Base-by-base conservation (phyloP, 2,888 invertebrate species). In the Ormyrus rosae region DNA sequence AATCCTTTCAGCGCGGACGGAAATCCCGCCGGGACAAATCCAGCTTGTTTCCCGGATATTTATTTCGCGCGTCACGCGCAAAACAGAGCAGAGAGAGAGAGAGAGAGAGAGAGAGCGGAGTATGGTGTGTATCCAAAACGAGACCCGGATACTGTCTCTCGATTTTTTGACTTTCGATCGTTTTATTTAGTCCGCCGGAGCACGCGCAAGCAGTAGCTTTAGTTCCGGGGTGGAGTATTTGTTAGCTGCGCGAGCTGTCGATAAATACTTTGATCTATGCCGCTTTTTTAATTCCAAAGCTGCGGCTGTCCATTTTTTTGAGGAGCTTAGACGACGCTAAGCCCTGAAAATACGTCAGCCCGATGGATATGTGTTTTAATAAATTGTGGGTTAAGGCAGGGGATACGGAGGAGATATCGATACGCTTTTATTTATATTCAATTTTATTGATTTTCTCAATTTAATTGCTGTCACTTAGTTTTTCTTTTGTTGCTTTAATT, bases 1-100 rank as follows among this genome's bases (percentile, higher is more conserved):
- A 78, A 78, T 72, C 78, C 72, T 72, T 78, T 78, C 61, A 64
- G 56, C 68, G 63, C 34, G 56, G 45, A 63, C 50, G 63, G 56
- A 70, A 77, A 78, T 78, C 78, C 72, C 61, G 45, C 58, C 11
- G 7, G 34, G 70, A 60, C 70, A 80, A 80, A 80, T 78, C 74
- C 80, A 74, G 74, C 73, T 80, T 65, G 58, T 74, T 74, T 70
- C 70, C 68, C 55, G 72, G 67, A 78, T 72, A 72, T 78, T 67
- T 78, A 78, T 72, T 55, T 61, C 48, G 55, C n/a, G 13, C 53
- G 58, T 53, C 46, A 56, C n/a, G 64, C 19, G 19, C n/a, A 6
- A 34, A 34, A 7, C 60, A 60, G 34, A 13, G 48, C 10, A 1
- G 13, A 13, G 13, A 19, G 34, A 34, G 34, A 34, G 34, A 34